Evolutionary conservation across 1,140 invertebrate species (phyloP), one percentile per base, ranked within the genome.

Genomic region (Gonioctena quinquepunctata): DNA sequence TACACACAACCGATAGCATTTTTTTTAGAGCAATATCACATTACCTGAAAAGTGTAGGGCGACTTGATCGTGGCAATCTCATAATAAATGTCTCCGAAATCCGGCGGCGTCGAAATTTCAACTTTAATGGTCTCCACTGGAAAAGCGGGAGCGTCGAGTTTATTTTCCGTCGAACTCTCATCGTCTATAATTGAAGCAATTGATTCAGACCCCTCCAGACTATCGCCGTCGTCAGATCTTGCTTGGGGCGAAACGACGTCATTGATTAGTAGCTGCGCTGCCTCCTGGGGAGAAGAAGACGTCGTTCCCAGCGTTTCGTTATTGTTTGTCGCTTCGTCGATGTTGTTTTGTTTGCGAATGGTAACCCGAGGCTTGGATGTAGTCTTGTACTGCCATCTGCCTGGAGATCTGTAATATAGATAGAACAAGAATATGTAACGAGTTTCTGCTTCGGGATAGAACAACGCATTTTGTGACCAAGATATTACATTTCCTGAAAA

Each of bases 51-150:
- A 21, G 92, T 90, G 78, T 94, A 95, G 0, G 94, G 94, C 56
- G 93, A 94, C 80, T 93, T 94, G 65, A 96, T 93, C 0, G 94
- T 96, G 4, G 93, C 94, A 69, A 96, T 93, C 86, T 96, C 91
- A 79, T 93, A 94, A 71, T 94, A 94, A 54, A 92, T 88, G 82
- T 94, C 92, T 77, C 88, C 89, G 73, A 94, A 93, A 79, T 94
- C 92, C 25, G 91, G 89, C 1, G 93, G 91, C 1, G 93, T 95
- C 1, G 93, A 94, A 66, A 95, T 95, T 82, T 94, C 92, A 0
- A 94, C 91, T 81, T 93, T 93, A 48, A 94, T 82, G 1, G 93
- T 94, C 82, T 94, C 92, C 3, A 92, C 83, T 8, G 90, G 89
- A 69, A 90, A 84, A 83, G 85, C 18, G 69, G 74, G 84, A 80